Evolutionary conservation across 2,113 vertebrate genomes (phyloP), one percentile per base, ranked within the genome.

Genomic region (Condylura cristata): DNA sequence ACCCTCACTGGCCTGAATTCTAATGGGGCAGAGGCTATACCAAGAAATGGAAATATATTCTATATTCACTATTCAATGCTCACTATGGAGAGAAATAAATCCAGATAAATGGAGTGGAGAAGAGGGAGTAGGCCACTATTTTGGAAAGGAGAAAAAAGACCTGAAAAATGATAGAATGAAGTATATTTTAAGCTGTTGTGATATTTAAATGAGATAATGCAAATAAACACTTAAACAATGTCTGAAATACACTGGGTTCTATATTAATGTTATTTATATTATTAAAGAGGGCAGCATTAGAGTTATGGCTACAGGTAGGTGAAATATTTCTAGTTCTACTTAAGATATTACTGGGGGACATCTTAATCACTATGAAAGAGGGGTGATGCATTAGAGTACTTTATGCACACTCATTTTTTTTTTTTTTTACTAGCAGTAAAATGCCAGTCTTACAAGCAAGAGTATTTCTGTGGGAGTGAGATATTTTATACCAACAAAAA

Each of bases 401-500:
- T 85, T 4, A 6, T 68, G 63, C 4, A 7, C 17, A 60, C 6
- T 56, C 11, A 75, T 63, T 95, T 89, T 74, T 46, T 63, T 95
- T 89, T 74, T 46, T 89, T 8, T n/a, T 34, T 68, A 32, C 58
- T 51, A 37, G n/a, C 53, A 91, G 82, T 78, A 91, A 93, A 92
- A 89, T 80, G 76, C 24, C 60, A 58, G 28, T 46, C 80, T 46
- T 93, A 20, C 48, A 44, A 92, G 60, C 89, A 90, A 92, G 95
- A 93, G 44, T 66, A 70, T 20, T 12, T 91, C 61, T 86, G 17
- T 83, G 39, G n/a, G n/a, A 82, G 30, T 61, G 39, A 32, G 34
- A 46, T 60, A 32, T 65, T 94, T 93, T 60, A 93, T 89, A 48
- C 51, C 30, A 90, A 30, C n/a, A 83, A 41, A 75, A 63, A 86